Conservation (phyloP, 2,113 vertebrate species). For the Noturus placidus region DNA sequence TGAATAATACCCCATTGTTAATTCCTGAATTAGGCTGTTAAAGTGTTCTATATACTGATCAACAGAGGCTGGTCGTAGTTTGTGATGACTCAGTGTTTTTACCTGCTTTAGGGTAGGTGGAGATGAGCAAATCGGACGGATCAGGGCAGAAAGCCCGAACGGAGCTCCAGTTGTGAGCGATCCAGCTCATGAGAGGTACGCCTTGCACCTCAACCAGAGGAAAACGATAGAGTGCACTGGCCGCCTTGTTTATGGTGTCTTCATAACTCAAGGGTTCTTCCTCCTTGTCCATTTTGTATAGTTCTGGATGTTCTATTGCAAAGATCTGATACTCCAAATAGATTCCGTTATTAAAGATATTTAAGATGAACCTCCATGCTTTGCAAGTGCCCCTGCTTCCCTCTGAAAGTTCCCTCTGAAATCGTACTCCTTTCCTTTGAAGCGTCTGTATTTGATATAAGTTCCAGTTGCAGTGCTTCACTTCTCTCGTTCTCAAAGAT, state of each 20-base stretch:
- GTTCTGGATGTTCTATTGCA: neutral
- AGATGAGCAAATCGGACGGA: constrained; percentile 75
- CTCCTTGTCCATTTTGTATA: constrained; percentile 9
- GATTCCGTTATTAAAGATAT: neutral
- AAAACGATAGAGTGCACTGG: constrained; percentile 58
- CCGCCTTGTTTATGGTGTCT: constrained; percentile 56
- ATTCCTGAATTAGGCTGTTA: neutral
- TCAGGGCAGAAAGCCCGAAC: constrained; percentile 71
- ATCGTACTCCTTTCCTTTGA: neutral
- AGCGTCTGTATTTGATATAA: neutral
- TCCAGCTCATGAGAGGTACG: constrained; percentile 66
- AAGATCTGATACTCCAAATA: neutral
- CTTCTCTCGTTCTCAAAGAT: neutral
- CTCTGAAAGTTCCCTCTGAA: neutral
- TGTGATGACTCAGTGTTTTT: neutral
- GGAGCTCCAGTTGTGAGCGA: constrained; percentile 67
- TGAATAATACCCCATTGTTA: neutral
- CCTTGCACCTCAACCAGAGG: constrained; percentile 65
- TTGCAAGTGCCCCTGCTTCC: neutral
- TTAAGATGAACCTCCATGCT: neutral
- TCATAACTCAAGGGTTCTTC: constrained; percentile 51
- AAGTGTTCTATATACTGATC: neutral
- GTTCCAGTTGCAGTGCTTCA: neutral
- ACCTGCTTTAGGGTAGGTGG: constrained; percentile 82
- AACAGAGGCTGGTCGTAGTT: neutral